Evolutionary conservation across 2,113 vertebrate genomes (phyloP).

Genomic region (Ptilonorhynchus violaceus): DNA sequence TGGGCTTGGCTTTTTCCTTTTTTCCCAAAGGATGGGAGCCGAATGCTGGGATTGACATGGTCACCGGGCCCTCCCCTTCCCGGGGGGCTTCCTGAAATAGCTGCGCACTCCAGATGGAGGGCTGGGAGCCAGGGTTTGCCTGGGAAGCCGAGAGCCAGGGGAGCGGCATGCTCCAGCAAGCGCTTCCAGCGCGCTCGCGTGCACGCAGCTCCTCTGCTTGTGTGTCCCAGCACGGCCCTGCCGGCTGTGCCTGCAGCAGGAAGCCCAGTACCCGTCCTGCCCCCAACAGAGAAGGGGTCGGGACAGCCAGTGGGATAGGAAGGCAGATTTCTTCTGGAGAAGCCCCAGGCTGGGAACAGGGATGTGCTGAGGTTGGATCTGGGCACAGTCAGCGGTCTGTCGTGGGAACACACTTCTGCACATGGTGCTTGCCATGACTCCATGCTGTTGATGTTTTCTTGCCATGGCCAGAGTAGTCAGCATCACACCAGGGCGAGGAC

Average conservation of each 20-base stretch:
- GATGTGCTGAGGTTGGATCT: background rate
- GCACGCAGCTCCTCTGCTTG: background rate
- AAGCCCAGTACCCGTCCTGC: background rate
- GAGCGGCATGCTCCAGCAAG: background rate
- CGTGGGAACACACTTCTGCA: background rate
- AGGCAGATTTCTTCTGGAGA: background rate
- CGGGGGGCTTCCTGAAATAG: slow-evolving; percentile 64
- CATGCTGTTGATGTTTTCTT: background rate
- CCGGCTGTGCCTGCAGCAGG: background rate
- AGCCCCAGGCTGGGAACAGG: background rate
- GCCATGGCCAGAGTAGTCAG: background rate
- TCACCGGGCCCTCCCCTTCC: background rate
- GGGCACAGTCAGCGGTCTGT: background rate
- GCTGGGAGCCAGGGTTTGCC: slow-evolving; percentile 50
- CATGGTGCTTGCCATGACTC: rapidly evolving
- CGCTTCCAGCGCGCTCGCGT: background rate
- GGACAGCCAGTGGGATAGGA: background rate
- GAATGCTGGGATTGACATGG: background rate
- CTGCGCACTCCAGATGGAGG: slow-evolving; percentile 52
- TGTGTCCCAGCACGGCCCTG: background rate
- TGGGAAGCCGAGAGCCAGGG: slow-evolving; percentile 42
- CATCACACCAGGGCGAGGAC: rapidly evolving
- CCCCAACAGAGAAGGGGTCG: rapidly evolving
- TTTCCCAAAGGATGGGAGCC: slow-evolving; percentile 3
- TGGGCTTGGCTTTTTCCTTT: slow-evolving; percentile 6